These are phyloP conservation scores for Hexactinellida sp. DNA, from an alignment of 37 sponge, comb jelly and placozoan genomes.

Conservation along the genomic window DNA sequence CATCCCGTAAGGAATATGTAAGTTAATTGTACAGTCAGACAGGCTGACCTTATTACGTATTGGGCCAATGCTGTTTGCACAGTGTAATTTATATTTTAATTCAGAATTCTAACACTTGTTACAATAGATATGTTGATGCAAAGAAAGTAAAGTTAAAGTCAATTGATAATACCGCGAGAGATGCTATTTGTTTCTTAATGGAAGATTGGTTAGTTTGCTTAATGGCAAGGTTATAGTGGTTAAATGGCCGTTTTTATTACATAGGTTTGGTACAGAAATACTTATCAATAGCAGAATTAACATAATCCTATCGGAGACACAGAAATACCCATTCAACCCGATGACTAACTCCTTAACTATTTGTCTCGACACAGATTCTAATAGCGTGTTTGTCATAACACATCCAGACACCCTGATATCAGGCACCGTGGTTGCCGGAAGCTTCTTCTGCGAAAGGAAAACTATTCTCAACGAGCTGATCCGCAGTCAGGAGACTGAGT, in stretches of 20 bases:
- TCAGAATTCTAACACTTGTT: no score
- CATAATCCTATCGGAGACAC: neutral
- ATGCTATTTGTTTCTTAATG: neutral
- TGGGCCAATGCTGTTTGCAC: no score
- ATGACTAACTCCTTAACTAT: neutral
- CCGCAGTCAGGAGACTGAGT: neutral
- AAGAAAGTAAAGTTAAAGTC: neutral
- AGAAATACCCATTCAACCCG: neutral
- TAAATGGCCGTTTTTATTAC: neutral
- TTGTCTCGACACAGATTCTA: neutral
- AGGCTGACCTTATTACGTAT: neutral
- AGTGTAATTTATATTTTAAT: no score
- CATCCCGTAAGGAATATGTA: neutral
- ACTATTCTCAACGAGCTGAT: neutral
- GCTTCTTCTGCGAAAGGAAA: neutral
- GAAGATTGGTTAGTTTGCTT: neutral
- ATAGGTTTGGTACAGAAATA: neutral
- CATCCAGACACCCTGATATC: neutral
- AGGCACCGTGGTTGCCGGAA: neutral
- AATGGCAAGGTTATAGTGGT: no score
- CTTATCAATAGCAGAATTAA: neutral
- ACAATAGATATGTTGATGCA: neutral
- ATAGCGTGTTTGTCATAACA: neutral
- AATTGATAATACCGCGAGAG: neutral
- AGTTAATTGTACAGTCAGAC: neutral